Percentiles rank a stretch among this genome's conserved stretches.
These are phyloP conservation scores for Gnathonemus echidnorhynchus DNA, from an alignment of 2,113 vertebrate genomes.

Conservation along the genomic window DNA sequence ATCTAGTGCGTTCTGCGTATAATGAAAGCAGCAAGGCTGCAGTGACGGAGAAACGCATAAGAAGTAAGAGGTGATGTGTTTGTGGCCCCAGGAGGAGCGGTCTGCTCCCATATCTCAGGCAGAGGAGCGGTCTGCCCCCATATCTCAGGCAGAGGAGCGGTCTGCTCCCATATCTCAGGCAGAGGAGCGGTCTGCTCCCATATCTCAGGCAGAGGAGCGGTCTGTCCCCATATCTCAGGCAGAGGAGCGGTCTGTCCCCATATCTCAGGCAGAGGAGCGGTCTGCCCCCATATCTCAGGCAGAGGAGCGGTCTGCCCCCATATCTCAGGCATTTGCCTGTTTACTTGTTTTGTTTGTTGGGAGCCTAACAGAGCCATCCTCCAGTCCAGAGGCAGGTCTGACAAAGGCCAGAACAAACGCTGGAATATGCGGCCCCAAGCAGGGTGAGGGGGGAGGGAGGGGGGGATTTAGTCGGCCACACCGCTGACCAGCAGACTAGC, in stretches of 20 bases:
- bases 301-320: too few species aligned
- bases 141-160: not conserved
- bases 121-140: not conserved
- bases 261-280: too few species aligned
- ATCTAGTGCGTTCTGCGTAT: not conserved
- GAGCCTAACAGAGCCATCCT: not conserved
- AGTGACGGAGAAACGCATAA: not conserved
- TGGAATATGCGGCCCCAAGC: not conserved
- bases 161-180: not conserved
- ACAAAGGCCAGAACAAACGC: not conserved
- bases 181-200: too few species aligned
- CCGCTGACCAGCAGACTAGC: not conserved
- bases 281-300: too few species aligned
- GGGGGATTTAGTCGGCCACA: not conserved
- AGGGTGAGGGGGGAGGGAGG: not conserved
- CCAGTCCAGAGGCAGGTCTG: not conserved
- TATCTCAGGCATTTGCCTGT: too few species aligned
- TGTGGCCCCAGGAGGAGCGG: not conserved
- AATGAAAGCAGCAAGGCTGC: not conserved
- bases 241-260: too few species aligned
- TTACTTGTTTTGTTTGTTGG: not conserved
- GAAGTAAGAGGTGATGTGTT: not conserved
- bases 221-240: too few species aligned
- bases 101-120: not conserved
- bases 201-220: too few species aligned